Evolutionary conservation across 2,888 invertebrate species (phyloP).

Genomic region (Pimpla rufipes): DNA sequence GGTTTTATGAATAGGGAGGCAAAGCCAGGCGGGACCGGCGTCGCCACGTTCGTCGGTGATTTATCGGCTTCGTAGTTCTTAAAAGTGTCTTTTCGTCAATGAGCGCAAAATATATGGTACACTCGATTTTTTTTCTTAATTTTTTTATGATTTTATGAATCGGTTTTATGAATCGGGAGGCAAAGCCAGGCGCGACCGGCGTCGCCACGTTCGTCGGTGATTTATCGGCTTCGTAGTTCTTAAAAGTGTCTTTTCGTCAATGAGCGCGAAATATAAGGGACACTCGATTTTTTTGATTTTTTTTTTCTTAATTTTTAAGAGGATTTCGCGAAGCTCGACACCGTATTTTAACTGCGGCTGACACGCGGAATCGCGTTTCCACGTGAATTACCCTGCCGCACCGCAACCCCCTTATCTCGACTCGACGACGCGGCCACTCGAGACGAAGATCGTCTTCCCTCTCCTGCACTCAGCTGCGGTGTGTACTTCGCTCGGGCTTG

Average conservation of each 20-base stretch:
- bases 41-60: conserved; percentile 32
- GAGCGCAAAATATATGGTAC: background rate
- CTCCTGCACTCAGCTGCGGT: conserved; percentile 42
- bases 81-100: background rate
- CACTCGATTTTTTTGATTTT: background rate
- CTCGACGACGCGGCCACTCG: conserved; percentile 52
- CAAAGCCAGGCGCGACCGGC: conserved; percentile 18
- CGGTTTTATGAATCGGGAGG: conserved; percentile 23
- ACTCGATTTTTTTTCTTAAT: background rate
- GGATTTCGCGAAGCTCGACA: background rate
- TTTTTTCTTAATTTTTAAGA: background rate
- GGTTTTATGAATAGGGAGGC: conserved; percentile 22
- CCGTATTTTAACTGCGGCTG: conserved; percentile 41
- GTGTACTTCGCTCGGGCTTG: conserved; percentile 17
- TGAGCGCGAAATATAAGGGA: background rate
- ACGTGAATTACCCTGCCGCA: conserved; percentile 36
- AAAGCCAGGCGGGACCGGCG: conserved; percentile 16
- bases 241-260: background rate
- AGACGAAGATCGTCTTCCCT: conserved; percentile 65
- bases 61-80: background rate
- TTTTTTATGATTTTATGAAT: background rate
- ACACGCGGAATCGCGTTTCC: conserved; percentile 35
- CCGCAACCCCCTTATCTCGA: conserved; percentile 24
- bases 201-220: conserved; percentile 32
- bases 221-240: background rate